Evolutionary conservation across 1,140 invertebrate species (phyloP), one percentile per base, ranked within the genome.

Genomic region (Danaus plexippus): DNA sequence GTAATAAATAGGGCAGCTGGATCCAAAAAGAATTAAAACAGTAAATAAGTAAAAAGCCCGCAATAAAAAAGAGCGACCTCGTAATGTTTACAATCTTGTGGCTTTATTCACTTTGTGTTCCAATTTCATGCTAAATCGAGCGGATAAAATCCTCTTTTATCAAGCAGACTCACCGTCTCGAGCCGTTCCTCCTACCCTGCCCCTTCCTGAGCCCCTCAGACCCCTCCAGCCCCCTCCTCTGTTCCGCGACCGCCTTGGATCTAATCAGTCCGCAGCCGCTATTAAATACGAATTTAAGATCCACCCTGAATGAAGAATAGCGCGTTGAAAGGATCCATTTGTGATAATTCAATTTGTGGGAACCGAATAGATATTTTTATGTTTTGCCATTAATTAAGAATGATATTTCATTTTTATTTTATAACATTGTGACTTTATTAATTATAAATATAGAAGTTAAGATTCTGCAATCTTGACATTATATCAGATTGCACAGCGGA

Each of bases 101-200:
- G 81, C 78, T 86, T 86, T 85, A 86, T 86, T 85, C 83, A 86
- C 83, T 86, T 85, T 86, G 83, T 85, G 75, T 82, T 85, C 78
- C 83, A 86, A 86, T 86, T 86, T 86, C 83, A 86, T 86, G 83
- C 83, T 86, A 86, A 86, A 86, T 86, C 80, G 79, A 82, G 80
- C 76, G 81, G 78, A 80, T 82, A 77, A 85, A 85, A 86, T 83
- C 73, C 71, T 83, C 72, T 73, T 83, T 82, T 85, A 83, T 85
- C 80, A 77, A 71, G 73, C 78, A 85, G 83, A 83, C 83, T 77
- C 61, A 76, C 73, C 77, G 83, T 82, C 82, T 77, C 77, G 77
- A 54, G 52, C 59, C 48, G 59, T 61, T 63, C 66, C 70, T 32
- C 22, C 22, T 32, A 32, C 22, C 22, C 7, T 8, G 7, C 22